Conservation (phyloP, 2,797 vertebrate genomes). For the Lepus townsendii region DNA sequence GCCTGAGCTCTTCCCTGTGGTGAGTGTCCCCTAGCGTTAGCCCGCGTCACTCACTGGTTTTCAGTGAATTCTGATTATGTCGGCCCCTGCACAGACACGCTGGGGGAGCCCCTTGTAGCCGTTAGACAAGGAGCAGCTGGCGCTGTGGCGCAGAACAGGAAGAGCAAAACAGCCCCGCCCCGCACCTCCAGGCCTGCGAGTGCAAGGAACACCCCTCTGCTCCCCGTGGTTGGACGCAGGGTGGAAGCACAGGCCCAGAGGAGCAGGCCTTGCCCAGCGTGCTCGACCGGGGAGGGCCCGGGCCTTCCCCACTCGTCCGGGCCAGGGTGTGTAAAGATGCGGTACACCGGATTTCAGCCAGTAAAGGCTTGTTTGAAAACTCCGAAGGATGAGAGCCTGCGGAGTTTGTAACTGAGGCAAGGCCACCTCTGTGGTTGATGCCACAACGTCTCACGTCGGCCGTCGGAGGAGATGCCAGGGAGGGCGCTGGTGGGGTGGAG, state of each 20-base stretch:
- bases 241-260: background rate
- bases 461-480: background rate
- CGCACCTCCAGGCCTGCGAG: rapidly evolving
- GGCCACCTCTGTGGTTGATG: too few species aligned
- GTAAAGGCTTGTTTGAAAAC: background rate
- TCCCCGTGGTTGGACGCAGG: rapidly evolving
- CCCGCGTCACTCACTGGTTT: background rate
- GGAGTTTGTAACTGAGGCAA: background rate
- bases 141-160: background rate
- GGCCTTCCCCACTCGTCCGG: background rate
- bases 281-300: background rate
- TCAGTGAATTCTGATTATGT: background rate
- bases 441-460: too few species aligned
- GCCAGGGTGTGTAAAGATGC: background rate
- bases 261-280: background rate
- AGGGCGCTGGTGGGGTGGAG: rapidly evolving
- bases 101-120: background rate
- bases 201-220: rapidly evolving
- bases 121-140: background rate
- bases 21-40: slow-evolving; percentile 86
- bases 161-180: rapidly evolving
- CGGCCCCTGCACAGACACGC: background rate
- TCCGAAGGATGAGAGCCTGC: background rate
- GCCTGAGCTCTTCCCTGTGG: slow-evolving; percentile 33
- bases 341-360: background rate